Percentiles rank a stretch among this genome's conserved stretches.
These are phyloP conservation scores for Euleptes europaea DNA, from an alignment of 2,113 vertebrate genomes.

Conservation along the genomic window DNA sequence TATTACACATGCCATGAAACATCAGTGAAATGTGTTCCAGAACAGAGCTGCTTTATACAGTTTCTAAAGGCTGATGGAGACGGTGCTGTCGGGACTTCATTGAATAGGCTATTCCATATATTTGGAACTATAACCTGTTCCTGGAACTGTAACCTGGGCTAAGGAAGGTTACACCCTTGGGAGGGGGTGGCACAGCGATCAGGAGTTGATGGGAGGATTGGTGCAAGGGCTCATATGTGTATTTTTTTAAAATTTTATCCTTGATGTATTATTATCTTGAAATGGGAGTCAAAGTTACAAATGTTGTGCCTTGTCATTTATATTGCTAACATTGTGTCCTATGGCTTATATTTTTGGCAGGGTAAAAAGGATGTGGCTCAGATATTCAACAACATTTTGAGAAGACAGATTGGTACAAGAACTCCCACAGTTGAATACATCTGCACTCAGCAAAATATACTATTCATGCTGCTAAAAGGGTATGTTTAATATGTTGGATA, in stretches of 20 bases:
- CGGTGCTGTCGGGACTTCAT: too few species aligned
- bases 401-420: slow-evolving; percentile 94
- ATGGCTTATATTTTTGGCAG: slow-evolving; percentile 76
- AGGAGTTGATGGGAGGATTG: too few species aligned
- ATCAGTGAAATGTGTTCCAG: too few species aligned
- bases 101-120: too few species aligned
- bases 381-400: slow-evolving; percentile 98
- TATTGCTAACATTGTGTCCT: slow-evolving; percentile 37
- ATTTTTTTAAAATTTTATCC: too few species aligned
- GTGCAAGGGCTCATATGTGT: too few species aligned
- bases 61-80: too few species aligned
- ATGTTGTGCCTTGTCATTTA: not conserved
- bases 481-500: slow-evolving; percentile 67
- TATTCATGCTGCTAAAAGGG: slow-evolving; percentile 98
- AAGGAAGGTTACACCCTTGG: too few species aligned
- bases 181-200: too few species aligned
- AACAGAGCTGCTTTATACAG: too few species aligned
- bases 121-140: too few species aligned
- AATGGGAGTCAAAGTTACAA: not conserved
- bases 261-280: not conserved
- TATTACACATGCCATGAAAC: not conserved
- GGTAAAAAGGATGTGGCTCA: slow-evolving; percentile 98
- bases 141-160: too few species aligned
- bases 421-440: slow-evolving; percentile 97
- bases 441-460: slow-evolving; percentile 96